A percentile compares a stretch with the other conserved stretches of the same genome.
Conservation (phyloP, 2,797 vertebrate species). For the Fundulus diaphanus region DNA sequence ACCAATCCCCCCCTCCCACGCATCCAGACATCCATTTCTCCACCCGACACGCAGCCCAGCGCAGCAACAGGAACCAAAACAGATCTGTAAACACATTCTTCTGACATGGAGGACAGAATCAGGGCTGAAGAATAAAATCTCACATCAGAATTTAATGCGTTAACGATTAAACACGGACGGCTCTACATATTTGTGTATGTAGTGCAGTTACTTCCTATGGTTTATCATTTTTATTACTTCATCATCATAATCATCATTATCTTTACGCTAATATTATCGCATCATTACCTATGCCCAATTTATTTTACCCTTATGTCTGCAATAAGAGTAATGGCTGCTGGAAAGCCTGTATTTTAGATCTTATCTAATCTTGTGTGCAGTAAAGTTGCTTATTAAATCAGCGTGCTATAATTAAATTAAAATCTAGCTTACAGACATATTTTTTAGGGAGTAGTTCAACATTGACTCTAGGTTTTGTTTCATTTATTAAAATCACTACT, state of each 20-base stretch:
- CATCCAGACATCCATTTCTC: slow-evolving; percentile 21
- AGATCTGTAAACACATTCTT: slow-evolving; percentile 62
- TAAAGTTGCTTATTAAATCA: no score
- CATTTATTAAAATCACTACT: background rate
- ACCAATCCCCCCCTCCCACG: slow-evolving; percentile 28
- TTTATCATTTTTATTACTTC: background rate
- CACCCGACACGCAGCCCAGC: slow-evolving; percentile 22
- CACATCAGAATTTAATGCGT: background rate
- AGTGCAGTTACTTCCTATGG: background rate
- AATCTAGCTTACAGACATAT: background rate
- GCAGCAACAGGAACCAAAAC: slow-evolving; percentile 50
- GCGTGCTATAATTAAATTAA: background rate
- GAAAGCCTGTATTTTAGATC: background rate
- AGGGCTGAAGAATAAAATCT: slow-evolving; percentile 13
- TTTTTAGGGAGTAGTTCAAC: background rate
- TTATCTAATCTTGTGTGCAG: background rate
- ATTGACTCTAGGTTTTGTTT: background rate
- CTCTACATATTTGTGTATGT: background rate
- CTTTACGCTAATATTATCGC: background rate
- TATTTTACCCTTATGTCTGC: background rate
- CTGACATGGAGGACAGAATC: slow-evolving; percentile 27
- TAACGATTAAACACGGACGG: background rate
- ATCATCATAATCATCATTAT: background rate
- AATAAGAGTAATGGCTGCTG: no score
- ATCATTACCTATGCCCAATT: background rate